Base-by-base conservation (phyloP, 2,888 invertebrate genomes). In the Stratiomys singularior region DNA sequence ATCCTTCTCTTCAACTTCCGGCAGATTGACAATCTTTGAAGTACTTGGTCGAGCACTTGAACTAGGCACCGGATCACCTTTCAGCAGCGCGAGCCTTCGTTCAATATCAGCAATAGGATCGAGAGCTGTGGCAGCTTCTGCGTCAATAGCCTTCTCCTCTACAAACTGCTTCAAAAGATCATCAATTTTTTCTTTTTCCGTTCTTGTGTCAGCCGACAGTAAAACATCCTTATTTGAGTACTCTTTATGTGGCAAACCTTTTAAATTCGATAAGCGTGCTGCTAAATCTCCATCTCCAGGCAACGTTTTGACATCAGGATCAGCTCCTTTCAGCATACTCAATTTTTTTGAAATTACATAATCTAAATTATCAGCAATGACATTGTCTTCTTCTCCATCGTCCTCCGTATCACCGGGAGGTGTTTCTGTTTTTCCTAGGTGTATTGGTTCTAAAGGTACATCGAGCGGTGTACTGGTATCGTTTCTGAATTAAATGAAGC, bases 121-220 rank as follows among this genome's bases (percentile, higher is more conserved):
- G 23, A 83, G 85, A 0, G 86, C 84, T 5, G 88, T 82, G 13
- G 86, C 85, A n/a, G 89, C 82, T 80, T 89, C 89, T 56, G 89
- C 88, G 80, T 91, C 90, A 7, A 89, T 85, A 82, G 89, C 89
- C 69, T 90, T 87, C 82, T 90, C 89, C 66, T 90, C 89, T 30
- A 86, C 80, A 78, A 86, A 87, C 78, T 87, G 92, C 76, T 88
- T 89, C 78, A 95, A 84, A n/a, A 95, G 87, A 82, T 93, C 92
- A 83, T 93, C 90, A 25, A 90, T 90, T 86, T 93, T 92, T 82
- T 94, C 90, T 83, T 93, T 90, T 82, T 93, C 92, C 15, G 91
- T 90, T 84, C 92, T 89, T 60, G 88, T 88, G 82, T 93, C 92
- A 18, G 88, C 88, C 47, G 87, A 83, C 69, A 88, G 85, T 52